A percentile compares a stretch with the other conserved stretches of the same genome.
Evolutionary conservation across 2,113 vertebrate species (phyloP).

Genomic region (Alosa alosa): DNA sequence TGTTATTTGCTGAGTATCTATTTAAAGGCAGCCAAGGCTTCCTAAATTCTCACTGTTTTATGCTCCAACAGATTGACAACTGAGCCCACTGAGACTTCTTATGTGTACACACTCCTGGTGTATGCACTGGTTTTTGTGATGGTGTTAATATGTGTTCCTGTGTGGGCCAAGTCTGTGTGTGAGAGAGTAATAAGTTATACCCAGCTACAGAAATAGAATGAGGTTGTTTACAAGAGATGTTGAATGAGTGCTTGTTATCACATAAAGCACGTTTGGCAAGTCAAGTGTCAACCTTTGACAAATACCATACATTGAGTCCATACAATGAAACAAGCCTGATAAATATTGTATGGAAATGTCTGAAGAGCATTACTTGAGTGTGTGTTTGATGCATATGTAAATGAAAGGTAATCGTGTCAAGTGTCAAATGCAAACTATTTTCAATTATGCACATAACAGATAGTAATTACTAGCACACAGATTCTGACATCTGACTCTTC

Average conservation of each 20-base stretch:
- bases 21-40: background rate
- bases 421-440: background rate
- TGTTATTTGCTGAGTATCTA: background rate
- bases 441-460: background rate
- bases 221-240: background rate
- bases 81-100: background rate
- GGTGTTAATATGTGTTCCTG: background rate
- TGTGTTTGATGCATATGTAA: background rate
- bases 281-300: background rate
- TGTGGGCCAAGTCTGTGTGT: background rate
- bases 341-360: background rate
- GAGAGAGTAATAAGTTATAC: background rate
- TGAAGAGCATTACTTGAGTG: background rate
- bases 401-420: background rate
- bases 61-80: background rate
- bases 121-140: conserved; percentile 3
- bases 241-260: background rate
- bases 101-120: background rate
- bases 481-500: background rate
- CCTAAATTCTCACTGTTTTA: background rate
- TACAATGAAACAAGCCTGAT: background rate
- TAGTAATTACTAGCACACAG: background rate
- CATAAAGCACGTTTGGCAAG: background rate
- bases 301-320: background rate
- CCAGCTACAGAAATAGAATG: conserved; percentile 26